Conservation (phyloP, 2,888 invertebrate genomes). For the Anthrax anthrax region DNA sequence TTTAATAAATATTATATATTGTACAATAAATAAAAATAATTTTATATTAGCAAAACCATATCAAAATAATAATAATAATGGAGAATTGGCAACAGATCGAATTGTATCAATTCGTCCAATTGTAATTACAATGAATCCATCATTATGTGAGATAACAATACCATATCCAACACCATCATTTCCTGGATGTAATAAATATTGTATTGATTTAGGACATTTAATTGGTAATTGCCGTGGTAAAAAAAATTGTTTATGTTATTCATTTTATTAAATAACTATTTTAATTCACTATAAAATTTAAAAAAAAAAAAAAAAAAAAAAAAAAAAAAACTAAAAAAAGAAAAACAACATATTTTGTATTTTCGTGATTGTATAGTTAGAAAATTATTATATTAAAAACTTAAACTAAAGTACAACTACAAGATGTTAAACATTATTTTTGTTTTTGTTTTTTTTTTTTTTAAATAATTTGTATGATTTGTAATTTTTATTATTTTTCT, state of each 20-base stretch:
- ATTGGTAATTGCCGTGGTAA: conserved; percentile 1
- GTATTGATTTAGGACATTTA: background rate
- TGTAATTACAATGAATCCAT: background rate
- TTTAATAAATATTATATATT: too few species aligned
- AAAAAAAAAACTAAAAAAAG: too few species aligned
- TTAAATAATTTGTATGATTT: too few species aligned
- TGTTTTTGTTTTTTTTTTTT: too few species aligned
- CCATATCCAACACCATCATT: background rate
- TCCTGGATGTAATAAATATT: conserved; percentile 1
- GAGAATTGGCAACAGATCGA: background rate
- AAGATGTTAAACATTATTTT: too few species aligned
- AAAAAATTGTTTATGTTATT: conserved; percentile 1
- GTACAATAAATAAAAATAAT: background rate
- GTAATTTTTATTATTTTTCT: too few species aligned
- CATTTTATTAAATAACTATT: background rate
- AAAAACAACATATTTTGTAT: too few species aligned
- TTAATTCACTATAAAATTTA: too few species aligned
- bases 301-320: too few species aligned
- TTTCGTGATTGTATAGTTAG: too few species aligned
- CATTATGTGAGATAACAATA: background rate
- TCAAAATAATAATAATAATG: background rate
- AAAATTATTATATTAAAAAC: too few species aligned
- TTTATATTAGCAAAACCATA: background rate
- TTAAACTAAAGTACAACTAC: too few species aligned
- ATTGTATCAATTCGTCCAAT: background rate